Base-by-base conservation (phyloP, 2,797 vertebrate species). In the Chelonia mydas region DNA sequence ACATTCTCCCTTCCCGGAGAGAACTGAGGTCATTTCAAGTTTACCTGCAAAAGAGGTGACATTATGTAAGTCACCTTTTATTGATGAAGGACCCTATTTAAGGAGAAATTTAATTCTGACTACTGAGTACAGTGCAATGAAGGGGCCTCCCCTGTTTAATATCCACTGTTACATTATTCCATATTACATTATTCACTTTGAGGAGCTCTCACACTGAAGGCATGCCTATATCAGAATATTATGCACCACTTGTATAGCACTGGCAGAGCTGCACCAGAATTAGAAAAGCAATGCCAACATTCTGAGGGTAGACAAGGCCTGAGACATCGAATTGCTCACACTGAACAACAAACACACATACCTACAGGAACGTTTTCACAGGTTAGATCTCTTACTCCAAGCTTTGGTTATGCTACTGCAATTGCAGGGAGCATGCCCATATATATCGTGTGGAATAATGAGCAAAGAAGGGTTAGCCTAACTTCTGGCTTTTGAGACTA, bases 131-230 rank as follows among this genome's bases (percentile, higher is more conserved):
- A 79, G 79, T 50, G 90, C 88, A 17, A 83, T 41, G 83, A 91
- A 89, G 96, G 89, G 86, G 55, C 88, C 84, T 93, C 65, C 57
- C 65, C 7, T 53, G 81, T 11, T 97, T 86, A 89, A 61, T 74
- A 95, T 95, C 96, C 88, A 86, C 61, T 90, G 85, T 49, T 41
- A 41, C 41, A 41, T 41, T 41, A 97, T 97, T 91, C 95, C 81
- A 72, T 92, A 90, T 91, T 89, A 97, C 92, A 95, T 94, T 37
- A 83, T 83, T 92, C 81, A 49, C 89, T 97, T 95, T 95, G 90
- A 96, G 94, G 77, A 89, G 49, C 51, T 68, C 84, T 96, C 82
- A 3, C 7, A 77, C 41, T 28, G 25, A 12, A 41, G 41, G 25
- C 72, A 76, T 76, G 37, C 41, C 72, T 76, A 87, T 87, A 86